phyloP scores from a whole-genome alignment of 2,888 invertebrate genomes.

The Dasysyrphus tricinctus region DNA sequence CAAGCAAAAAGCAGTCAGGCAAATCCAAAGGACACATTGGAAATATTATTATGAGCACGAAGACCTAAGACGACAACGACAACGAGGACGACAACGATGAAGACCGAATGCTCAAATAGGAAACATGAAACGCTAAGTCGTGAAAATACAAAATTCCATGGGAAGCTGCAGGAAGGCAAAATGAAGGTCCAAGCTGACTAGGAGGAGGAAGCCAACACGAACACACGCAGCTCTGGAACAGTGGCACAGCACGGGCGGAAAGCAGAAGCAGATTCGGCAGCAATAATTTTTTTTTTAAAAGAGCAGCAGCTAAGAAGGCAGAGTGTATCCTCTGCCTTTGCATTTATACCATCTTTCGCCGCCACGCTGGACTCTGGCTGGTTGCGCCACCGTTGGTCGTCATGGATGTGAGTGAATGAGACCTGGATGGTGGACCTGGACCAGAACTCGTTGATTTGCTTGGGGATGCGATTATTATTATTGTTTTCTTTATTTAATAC shows the following conservation, averaged over 20 bases:
- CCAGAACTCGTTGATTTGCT: constrained; percentile 64
- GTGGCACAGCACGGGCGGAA: constrained; percentile 41
- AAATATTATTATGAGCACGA: constrained; percentile 69
- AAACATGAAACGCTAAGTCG: constrained; percentile 65
- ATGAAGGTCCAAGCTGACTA: constrained; percentile 36
- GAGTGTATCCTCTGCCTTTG: constrained; percentile 10
- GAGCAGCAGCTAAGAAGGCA: constrained; percentile 52
- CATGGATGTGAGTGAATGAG: background rate
- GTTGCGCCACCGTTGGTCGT: background rate
- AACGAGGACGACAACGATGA: constrained; percentile 41
- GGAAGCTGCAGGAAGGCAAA: constrained; percentile 4
- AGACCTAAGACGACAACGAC: constrained; percentile 25
- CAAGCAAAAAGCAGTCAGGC: background rate
- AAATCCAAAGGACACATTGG: constrained; percentile 67
- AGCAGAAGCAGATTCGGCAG: constrained; percentile 69
- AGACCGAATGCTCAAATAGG: constrained; percentile 54
- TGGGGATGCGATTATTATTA: constrained; percentile 69
- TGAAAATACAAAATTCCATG: constrained; percentile 56
- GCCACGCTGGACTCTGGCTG: too few species aligned
- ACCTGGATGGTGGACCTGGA: constrained; percentile 32
- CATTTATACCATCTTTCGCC: background rate
- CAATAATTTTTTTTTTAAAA: constrained; percentile 47
- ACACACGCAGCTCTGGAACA: constrained; percentile 37
- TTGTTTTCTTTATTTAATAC: constrained; percentile 53
- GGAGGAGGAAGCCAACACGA: constrained; percentile 20